Conservation (phyloP, 2,888 invertebrate species). For the Drosophila macrospina region DNA sequence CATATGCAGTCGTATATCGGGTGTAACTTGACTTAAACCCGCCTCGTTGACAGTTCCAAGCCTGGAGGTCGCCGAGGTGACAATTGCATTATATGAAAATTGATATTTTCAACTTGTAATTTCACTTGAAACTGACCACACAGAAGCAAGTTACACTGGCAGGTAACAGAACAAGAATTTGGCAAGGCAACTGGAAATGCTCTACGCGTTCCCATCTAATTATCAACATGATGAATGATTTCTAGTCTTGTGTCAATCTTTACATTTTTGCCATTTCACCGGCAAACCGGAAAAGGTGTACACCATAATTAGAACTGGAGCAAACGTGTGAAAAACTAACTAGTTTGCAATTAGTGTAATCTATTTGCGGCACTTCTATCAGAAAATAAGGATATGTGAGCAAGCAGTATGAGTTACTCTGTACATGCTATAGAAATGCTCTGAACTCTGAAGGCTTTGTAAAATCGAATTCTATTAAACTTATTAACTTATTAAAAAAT, state of each 20-base stretch:
- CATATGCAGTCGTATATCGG: slow-evolving; percentile 17
- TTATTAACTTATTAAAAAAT: no score
- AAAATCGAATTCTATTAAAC: not conserved
- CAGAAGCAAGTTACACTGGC: slow-evolving; percentile 31
- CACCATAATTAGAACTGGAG: slow-evolving; percentile 59
- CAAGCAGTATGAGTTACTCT: not conserved
- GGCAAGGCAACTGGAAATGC: slow-evolving; percentile 20
- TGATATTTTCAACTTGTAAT: slow-evolving; percentile 66
- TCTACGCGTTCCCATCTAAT: slow-evolving; percentile 43
- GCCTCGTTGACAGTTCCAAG: slow-evolving; percentile 61
- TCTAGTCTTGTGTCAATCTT: slow-evolving; percentile 5
- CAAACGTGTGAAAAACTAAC: slow-evolving; percentile 74
- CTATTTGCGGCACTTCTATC: slow-evolving; percentile 12
- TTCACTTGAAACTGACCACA: slow-evolving; percentile 63
- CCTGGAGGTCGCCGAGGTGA: slow-evolving; percentile 65
- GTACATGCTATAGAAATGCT: not conserved
- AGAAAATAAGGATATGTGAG: slow-evolving; percentile 22
- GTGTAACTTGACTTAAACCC: not conserved
- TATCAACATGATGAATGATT: slow-evolving; percentile 68
- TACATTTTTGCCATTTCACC: slow-evolving; percentile 44
- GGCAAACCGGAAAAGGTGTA: slow-evolving; percentile 68
- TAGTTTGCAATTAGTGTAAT: slow-evolving; percentile 49
- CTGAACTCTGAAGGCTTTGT: no score
- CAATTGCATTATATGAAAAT: slow-evolving; percentile 72
- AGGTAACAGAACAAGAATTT: slow-evolving; percentile 30